Conservation (phyloP, 64 coral and sea anemone species). For the Actinia equina region DNA sequence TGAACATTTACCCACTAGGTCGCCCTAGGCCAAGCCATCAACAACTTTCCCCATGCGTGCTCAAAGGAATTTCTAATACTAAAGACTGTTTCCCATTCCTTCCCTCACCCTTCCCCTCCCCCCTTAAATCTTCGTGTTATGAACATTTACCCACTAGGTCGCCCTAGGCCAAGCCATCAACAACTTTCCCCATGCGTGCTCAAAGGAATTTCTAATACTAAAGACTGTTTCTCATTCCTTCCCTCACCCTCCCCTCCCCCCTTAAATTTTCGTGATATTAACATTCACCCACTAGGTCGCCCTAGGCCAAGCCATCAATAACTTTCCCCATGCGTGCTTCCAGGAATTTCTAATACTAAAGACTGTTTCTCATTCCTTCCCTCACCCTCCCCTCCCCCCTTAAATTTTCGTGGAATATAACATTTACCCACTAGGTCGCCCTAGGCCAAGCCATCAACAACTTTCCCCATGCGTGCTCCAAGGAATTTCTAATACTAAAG, state of each 20-base stretch:
- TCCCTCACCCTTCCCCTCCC: background rate
- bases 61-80: background rate
- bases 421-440: background rate
- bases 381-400: too few species aligned
- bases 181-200: background rate
- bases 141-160: background rate
- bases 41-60: background rate
- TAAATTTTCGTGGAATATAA: background rate
- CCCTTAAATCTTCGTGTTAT: background rate
- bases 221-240: too few species aligned
- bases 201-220: background rate
- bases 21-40: background rate
- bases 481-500: background rate
- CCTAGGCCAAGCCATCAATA: background rate
- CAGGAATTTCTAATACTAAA: background rate
- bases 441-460: background rate
- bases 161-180: background rate
- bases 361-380: too few species aligned
- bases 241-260: too few species aligned
- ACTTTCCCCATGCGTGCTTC: background rate
- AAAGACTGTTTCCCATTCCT: too few species aligned
- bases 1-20: background rate
- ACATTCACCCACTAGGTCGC: background rate
- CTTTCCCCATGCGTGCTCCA: background rate
- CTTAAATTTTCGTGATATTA: background rate